Base-by-base conservation (phyloP, 1,140 invertebrate genomes). In the Linepithema humile region DNA sequence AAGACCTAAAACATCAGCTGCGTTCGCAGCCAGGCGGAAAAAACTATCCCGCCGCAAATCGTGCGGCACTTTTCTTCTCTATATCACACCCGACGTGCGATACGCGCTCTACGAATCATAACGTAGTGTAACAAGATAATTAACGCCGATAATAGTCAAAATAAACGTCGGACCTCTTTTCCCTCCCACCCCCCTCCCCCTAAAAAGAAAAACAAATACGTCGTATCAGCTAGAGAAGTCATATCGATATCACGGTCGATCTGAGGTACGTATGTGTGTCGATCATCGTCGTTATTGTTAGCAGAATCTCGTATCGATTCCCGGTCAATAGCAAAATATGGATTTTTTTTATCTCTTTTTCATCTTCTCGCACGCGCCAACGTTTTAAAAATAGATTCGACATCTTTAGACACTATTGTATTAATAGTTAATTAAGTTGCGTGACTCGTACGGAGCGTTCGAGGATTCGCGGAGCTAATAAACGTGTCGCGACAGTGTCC, bases 371-470 rank as follows among this genome's bases (percentile, higher is more conserved):
- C 85, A 90, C 87, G 88, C 88, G 91, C 91, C 87, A 88, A 88
- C 89, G 84, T 88, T 93, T 80, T 91, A 93, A 94, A 94, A 94
- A 94, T 94, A 94, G 91, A 93, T 90, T 93, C 91, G 92, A 94
- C 91, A 90, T 93, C 88, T 93, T 93, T 93, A 93, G 91, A 92
- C 84, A 88, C 91, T 93, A 93, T 90, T 88, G 88, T n/a, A n/a
- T 91, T 92, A 91, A 88, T 89, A 91, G 85, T 91, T 87, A 88
- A 88, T 90, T 90, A 90, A 92, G 85, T 89, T 88, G 88, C 85
- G 83, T 88, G 87, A 89, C 84, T 91, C 84, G 72, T 90, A 88
- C 67, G 80, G 83, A 88, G 85, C 85, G 75, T 84, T 83, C 55
- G 73, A 78, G 73, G 73, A 86, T 78, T 82, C 74, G 60, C 48